A percentile compares a stretch with the other conserved stretches of the same genome.
phyloP scores from a whole-genome alignment of 30 jellyfish, hydroid and myxozoan genomes.

The Chrysaora quinquecirrha region DNA sequence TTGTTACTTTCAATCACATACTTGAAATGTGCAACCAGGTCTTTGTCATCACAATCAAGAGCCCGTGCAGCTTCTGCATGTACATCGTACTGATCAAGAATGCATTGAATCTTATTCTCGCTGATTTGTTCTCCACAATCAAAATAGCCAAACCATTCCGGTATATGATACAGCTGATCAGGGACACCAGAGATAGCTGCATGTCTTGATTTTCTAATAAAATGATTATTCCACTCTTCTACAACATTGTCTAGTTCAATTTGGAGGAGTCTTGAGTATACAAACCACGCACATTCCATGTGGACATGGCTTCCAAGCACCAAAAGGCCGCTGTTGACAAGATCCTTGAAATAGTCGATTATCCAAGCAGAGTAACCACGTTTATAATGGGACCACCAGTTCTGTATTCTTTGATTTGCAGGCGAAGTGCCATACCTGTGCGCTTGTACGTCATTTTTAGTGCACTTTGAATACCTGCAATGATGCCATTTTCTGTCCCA shows the following conservation, averaged over 20 bases:
- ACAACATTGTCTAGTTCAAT: constrained; percentile 1
- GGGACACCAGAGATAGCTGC: constrained; percentile 19
- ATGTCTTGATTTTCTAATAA: constrained; percentile 14
- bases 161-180: constrained; percentile 14
- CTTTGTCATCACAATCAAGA: constrained; percentile 3
- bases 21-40: constrained; percentile 27
- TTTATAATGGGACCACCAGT: constrained; percentile 37
- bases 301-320: not conserved
- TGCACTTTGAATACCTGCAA: constrained; percentile 21
- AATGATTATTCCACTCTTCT: constrained; percentile 30
- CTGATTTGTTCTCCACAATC: constrained; percentile 15
- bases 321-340: not conserved
- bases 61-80: constrained; percentile 8
- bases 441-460: not conserved
- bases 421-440: constrained; percentile 28
- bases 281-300: constrained; percentile 17
- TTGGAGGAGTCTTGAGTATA: constrained; percentile 1
- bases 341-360: not conserved
- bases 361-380: constrained; percentile 7
- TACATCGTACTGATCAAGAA: not conserved
- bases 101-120: not conserved
- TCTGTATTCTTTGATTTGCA: constrained; percentile 28
- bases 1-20: constrained; percentile 21
- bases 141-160: not conserved
- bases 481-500: constrained; percentile 38